Conservation (phyloP, 92 coral and sea anemone genomes). For the Plumapathes pennacea region DNA sequence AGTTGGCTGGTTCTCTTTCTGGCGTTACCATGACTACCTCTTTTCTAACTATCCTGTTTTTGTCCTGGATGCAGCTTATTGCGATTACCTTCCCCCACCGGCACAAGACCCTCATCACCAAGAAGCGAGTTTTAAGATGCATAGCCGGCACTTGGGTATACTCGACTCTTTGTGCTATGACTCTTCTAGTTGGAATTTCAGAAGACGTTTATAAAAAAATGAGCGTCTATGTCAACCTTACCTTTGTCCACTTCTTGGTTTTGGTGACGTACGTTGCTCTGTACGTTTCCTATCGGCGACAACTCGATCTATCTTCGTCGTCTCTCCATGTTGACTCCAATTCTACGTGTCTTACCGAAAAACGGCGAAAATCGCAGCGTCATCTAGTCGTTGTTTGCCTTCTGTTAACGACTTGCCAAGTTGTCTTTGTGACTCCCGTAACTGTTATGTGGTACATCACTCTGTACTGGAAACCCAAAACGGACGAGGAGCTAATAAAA, state of each 20-base stretch:
- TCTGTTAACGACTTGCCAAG: constrained; percentile 48
- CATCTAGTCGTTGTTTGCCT: constrained; percentile 52
- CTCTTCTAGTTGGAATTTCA: constrained; percentile 60
- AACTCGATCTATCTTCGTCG: constrained; percentile 9
- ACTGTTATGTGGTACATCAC: constrained; percentile 65
- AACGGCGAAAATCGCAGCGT: constrained; percentile 33
- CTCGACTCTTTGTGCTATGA: constrained; percentile 33
- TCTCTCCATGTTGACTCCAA: no score
- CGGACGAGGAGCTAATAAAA: constrained; percentile 13
- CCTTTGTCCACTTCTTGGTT: constrained; percentile 42
- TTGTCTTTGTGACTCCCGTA: constrained; percentile 53
- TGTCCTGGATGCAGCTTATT: constrained; percentile 73
- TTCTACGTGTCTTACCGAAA: no score
- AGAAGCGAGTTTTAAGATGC: constrained; percentile 21
- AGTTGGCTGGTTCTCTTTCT: constrained; percentile 58
- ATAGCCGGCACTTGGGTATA: constrained; percentile 53
- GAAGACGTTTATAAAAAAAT: constrained; percentile 35
- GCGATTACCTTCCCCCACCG: constrained; percentile 67
- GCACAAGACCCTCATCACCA: constrained; percentile 50
- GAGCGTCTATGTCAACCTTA: constrained; percentile 58
- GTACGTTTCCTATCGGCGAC: constrained; percentile 58
- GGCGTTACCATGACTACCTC: constrained; percentile 72
- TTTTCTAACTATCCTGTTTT: constrained; percentile 48
- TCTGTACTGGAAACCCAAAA: constrained; percentile 43
- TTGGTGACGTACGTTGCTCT: constrained; percentile 58